Conservation (phyloP, 2,797 vertebrate genomes). For the Rhabdophis nuchalis region DNA sequence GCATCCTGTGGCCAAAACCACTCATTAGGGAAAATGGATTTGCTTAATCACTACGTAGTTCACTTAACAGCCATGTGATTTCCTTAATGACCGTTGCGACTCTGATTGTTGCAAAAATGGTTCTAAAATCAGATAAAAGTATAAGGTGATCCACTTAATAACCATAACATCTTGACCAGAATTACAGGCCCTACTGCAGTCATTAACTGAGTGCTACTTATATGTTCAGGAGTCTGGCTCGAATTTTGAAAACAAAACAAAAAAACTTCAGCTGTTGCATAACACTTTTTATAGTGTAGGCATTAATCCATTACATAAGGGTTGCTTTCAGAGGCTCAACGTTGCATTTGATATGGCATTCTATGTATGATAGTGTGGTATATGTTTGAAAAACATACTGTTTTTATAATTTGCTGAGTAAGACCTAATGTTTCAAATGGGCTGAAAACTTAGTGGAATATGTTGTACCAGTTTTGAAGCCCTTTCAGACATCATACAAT, state of each 20-base stretch:
- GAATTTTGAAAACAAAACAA: background rate
- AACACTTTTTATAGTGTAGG: slow-evolving; percentile 12
- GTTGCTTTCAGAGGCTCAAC: background rate
- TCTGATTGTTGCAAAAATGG: background rate
- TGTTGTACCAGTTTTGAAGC: background rate
- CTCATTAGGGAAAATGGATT: background rate
- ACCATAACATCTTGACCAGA: background rate
- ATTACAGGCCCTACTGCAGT: background rate
- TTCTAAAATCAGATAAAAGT: background rate
- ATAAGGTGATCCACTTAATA: background rate
- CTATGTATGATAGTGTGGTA: background rate
- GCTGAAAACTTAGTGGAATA: background rate
- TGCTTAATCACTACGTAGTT: background rate
- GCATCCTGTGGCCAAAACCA: background rate
- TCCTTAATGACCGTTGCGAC: background rate
- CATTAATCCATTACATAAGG: background rate
- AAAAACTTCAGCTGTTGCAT: background rate
- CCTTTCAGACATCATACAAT: background rate
- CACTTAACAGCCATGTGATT: background rate
- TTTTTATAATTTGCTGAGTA: background rate
- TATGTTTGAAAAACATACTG: background rate
- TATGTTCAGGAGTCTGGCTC: background rate
- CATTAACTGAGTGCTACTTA: background rate
- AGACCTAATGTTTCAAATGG: background rate
- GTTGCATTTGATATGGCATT: background rate